Conservation (phyloP, 2,888 invertebrate genomes). For the Drosophila picticornis region DNA sequence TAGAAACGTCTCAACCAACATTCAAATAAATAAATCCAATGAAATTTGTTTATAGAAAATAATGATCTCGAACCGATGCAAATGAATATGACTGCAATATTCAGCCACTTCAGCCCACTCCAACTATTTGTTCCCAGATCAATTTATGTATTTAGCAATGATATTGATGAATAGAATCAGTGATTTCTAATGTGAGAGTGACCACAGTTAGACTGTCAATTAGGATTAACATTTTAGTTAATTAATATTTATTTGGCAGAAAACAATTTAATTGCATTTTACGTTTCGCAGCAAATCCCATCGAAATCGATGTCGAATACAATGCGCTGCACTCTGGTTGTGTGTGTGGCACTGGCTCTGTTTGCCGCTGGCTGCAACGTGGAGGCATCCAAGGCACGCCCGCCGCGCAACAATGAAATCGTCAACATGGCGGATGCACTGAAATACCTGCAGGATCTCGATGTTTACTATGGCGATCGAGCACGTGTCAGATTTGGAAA, state of each 20-base stretch:
- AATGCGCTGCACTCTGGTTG: conserved; percentile 69
- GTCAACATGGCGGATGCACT: conserved; percentile 89
- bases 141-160: not conserved
- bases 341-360: conserved; percentile 65
- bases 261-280: not conserved
- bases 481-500: conserved; percentile 87
- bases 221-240: not conserved
- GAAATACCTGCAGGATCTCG: conserved; percentile 89
- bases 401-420: conserved; percentile 86
- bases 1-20: not conserved
- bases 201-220: not conserved
- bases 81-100: not conserved
- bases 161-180: not conserved
- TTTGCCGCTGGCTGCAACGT: conserved; percentile 68
- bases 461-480: conserved; percentile 89
- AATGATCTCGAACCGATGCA: too few relatives aligned
- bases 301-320: conserved; percentile 60
- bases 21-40: not conserved
- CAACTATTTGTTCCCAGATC: not conserved
- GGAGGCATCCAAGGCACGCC: conserved; percentile 82
- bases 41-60: not conserved
- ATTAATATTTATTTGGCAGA: not conserved
- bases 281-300: conserved; percentile 21
- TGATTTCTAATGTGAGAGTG: too few relatives aligned
- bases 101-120: not conserved